These are phyloP conservation scores for Sorex araneus DNA, from an alignment of 2,113 vertebrate species.

Conservation along the genomic window DNA sequence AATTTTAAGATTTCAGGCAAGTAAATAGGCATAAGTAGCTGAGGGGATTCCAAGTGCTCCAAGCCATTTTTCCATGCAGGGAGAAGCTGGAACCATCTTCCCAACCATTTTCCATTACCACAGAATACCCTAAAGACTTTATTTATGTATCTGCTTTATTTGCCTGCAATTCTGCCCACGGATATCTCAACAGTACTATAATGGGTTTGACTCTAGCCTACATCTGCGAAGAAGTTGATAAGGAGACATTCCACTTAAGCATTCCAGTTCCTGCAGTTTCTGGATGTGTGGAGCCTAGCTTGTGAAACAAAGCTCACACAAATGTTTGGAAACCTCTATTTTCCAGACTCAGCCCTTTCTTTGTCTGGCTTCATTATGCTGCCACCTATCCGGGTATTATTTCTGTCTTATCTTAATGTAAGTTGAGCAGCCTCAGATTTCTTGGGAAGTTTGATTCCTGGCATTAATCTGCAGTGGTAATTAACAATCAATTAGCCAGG, in stretches of 20 bases:
- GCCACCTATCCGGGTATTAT: background rate
- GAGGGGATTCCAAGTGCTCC: background rate
- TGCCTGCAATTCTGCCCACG: background rate
- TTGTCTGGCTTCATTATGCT: slow-evolving; percentile 4
- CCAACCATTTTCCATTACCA: background rate
- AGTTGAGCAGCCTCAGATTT: slow-evolving; percentile 15
- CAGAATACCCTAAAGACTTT: background rate
- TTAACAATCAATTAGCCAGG: background rate
- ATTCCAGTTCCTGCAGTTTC: background rate
- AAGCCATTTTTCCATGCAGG: slow-evolving; percentile 15
- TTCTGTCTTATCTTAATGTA: background rate
- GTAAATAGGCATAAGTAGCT: background rate
- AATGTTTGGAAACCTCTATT: slow-evolving; percentile 11
- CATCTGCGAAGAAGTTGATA: background rate
- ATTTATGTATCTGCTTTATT: slow-evolving; percentile 49
- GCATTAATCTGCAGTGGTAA: background rate
- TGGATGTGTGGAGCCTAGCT: background rate
- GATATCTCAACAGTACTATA: background rate
- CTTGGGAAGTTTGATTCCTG: slow-evolving; percentile 46
- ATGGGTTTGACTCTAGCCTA: background rate
- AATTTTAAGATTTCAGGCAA: slow-evolving; percentile 53
- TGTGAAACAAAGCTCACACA: background rate
- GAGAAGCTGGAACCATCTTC: background rate
- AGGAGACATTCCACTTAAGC: background rate
- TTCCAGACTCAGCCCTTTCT: background rate